These are phyloP conservation scores for Megalops cyprinoides DNA, from an alignment of 2,797 vertebrate species.

Conservation along the genomic window DNA sequence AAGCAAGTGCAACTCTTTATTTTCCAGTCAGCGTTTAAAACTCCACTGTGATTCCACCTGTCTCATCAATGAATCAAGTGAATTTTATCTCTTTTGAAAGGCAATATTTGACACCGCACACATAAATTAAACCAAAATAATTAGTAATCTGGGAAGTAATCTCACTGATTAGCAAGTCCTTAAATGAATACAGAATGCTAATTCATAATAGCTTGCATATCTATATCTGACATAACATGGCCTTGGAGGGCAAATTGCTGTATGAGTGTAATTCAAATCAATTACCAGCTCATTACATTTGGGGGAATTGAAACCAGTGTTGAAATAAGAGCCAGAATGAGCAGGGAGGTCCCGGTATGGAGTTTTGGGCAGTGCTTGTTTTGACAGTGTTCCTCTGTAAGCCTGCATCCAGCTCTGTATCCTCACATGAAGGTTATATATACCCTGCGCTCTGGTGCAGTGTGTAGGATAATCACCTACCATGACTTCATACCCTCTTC, in stretches of 20 bases:
- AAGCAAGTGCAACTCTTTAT: no score
- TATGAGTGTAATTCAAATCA: not conserved
- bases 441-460: not conserved
- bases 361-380: no score
- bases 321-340: not conserved
- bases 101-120: not conserved
- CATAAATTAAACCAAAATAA: not conserved
- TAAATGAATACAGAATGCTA: not conserved
- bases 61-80: not conserved
- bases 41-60: not conserved
- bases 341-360: not conserved
- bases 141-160: not conserved
- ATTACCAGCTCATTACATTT: not conserved
- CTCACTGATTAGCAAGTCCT: no score
- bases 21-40: no score
- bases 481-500: not conserved
- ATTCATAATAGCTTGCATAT: not conserved
- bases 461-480: not conserved
- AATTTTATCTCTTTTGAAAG: not conserved
- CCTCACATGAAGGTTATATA: slow-evolving; percentile 5
- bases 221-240: no score
- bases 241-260: not conserved
- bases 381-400: not conserved
- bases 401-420: not conserved
- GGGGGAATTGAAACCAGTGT: not conserved